Evolutionary conservation across 2,888 invertebrate genomes (phyloP), one percentile per base, ranked within the genome.

Genomic region (Synergus itoensis): DNA sequence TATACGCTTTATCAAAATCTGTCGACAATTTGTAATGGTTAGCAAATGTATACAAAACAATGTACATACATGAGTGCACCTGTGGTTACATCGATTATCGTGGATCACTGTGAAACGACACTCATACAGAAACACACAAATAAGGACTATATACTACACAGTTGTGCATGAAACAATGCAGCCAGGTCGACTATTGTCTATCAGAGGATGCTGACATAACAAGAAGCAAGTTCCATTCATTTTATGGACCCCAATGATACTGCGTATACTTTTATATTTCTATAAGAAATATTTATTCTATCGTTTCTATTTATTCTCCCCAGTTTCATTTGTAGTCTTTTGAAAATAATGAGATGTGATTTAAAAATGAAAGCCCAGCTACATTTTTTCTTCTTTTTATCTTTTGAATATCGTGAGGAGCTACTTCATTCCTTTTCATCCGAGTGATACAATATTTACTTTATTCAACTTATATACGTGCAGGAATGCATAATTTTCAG

Each of bases 151-250:
- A 75, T 67, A 14, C 14, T 28, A 28, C 85, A 85, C 84, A 86
- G 83, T 84, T 84, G 82, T 83, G 81, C 79, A 83, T 82, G 84
- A 87, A 88, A 91, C 90, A 90, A 90, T 90, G 87, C 86, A 84
- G 87, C 81, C 84, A 89, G 89, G 88, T 89, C 89, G 88, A 86
- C 90, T 84, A 91, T 91, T 91, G 90, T 91, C 86, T 87, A 85
- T 36, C 87, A 87, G 90, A 91, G 91, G 91, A 91, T 91, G 91
- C 90, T 91, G 91, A 91, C 90, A 91, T 90, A 90, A 91, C 87
- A 89, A 89, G 85, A 89, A 88, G 88, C 87, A 84, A 86, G 89
- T 86, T 85, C 28, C 87, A 85, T 86, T 86, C 82, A 87, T 87
- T 89, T 87, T 87, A 86, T 84, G 82, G 84, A 85, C 84, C 86